These are phyloP conservation scores for Oligia latruncula DNA, from an alignment of 2,888 invertebrate genomes.

Conservation along the genomic window DNA sequence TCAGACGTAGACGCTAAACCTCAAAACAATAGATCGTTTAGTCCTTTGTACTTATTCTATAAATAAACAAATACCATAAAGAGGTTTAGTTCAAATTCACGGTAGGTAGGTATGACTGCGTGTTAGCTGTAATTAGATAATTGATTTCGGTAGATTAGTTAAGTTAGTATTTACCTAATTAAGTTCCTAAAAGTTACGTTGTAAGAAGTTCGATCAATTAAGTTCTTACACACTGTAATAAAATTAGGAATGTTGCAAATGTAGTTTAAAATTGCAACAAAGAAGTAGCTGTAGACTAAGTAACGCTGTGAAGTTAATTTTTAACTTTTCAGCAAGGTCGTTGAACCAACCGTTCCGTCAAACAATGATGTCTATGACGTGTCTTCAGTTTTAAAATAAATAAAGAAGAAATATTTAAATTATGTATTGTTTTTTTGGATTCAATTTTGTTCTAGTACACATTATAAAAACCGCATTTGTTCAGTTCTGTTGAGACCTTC, in stretches of 20 bases:
- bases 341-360: slow-evolving; percentile 19
- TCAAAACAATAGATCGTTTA: neutral
- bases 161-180: neutral
- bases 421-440: neutral
- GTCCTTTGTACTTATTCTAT: slow-evolving; percentile 3
- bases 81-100: slow-evolving; percentile 10
- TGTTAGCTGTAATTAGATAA: slow-evolving; percentile 21
- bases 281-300: slow-evolving; percentile 12
- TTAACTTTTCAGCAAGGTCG: slow-evolving; percentile 36
- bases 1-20: neutral
- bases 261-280: slow-evolving; percentile 10
- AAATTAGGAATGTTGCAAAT: slow-evolving; percentile 35
- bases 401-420: slow-evolving; percentile 8
- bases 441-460: neutral
- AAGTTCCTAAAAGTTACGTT: slow-evolving; percentile 2
- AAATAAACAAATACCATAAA: neutral
- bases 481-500: neutral
- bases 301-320: neutral
- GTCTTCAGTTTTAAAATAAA: slow-evolving; percentile 8
- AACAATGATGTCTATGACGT: slow-evolving; percentile 9
- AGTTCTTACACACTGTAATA: slow-evolving; percentile 27
- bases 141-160: slow-evolving; percentile 30
- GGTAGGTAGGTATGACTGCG: slow-evolving; percentile 1
- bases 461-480: neutral
- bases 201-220: slow-evolving; percentile 23